Evolutionary conservation across 2,888 invertebrate genomes (phyloP), one percentile per base, ranked within the genome.

Genomic region (Agrochola litura): DNA sequence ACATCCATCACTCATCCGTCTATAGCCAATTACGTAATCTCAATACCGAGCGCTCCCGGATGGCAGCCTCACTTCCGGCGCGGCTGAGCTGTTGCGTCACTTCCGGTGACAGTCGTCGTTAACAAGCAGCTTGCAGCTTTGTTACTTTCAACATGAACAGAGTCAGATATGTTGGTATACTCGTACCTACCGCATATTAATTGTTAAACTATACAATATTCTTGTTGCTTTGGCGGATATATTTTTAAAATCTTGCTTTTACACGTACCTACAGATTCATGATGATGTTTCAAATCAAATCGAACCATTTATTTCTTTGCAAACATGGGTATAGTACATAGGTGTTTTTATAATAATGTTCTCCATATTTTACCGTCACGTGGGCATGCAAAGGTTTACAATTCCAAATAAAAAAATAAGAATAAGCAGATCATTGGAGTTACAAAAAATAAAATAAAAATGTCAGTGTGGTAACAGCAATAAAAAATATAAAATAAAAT

Each of bases 61-160:
- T 16, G 71, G 54, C n/a, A 22, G 61, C 43, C 60, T 61, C n/a
- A 65, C 54, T 78, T 81, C 69, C 65, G 66, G 49, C 43, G 25
- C 30, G n/a, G 63, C 54, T 71, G 61, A 78, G 83, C 78, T 63
- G 69, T 63, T 66, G 65, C 73, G 73, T 82, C 73, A 54, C 73
- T 69, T 82, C 82, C 73, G 67, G 37, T 25, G 46, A 49, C 37
- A 25, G 60, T 56, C 60, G 25, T 70, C 66, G 67, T 67, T 25
- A 65, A 61, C 54, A 54, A 69, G 25, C 66, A 80, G 64, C 64
- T 56, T 65, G 58, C 65, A 67, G 52, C 54, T 75, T 81, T 70
- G 22, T 6, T 69, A 41, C 54, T 70, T 54, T 14, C 54, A 41
- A 46, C 37, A 16, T 49, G 54, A 14, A 63, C 16, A 16, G 14